Conservation (phyloP, 2,888 invertebrate genomes). For the Amphiduros pacificus region DNA sequence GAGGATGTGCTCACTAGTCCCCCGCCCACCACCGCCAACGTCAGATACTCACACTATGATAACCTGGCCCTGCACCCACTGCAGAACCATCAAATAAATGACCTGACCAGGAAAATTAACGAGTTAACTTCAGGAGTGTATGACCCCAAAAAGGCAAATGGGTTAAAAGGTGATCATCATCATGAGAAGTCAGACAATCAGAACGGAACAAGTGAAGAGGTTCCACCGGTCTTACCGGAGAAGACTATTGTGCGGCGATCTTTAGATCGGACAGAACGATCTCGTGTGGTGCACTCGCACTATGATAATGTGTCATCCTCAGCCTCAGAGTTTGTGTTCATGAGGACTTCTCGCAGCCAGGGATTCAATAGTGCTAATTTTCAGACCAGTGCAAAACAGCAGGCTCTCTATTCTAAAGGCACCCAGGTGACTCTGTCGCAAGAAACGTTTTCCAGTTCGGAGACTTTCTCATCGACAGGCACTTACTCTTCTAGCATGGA, state of each 20-base stretch:
- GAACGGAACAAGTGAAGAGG: neutral
- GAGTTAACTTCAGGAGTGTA: conserved; percentile 10
- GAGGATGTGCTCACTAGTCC: conserved; percentile 39
- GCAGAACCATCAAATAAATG: conserved; percentile 3
- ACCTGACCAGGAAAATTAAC: conserved; percentile 4
- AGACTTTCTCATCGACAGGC: conserved; percentile 31
- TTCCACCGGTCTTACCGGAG: conserved; percentile 16
- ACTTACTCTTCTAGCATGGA: conserved; percentile 13
- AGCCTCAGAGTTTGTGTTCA: too few species aligned
- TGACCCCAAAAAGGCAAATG: too few species aligned
- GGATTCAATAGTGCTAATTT: neutral
- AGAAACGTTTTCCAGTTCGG: conserved; percentile 49
- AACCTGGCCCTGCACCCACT: neutral
- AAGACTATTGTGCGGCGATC: too few species aligned
- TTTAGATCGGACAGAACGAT: neutral
- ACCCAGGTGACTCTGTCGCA: conserved; percentile 42
- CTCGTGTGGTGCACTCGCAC: conserved; percentile 68
- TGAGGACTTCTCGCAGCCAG: neutral
- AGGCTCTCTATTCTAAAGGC: conserved; percentile 25
- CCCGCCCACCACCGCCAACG: neutral
- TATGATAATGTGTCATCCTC: conserved; percentile 73
- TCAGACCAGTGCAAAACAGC: neutral
- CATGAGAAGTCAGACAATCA: too few species aligned
- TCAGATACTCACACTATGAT: conserved; percentile 21
- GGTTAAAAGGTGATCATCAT: too few species aligned